Base-by-base conservation (phyloP, 37 sponge, comb jelly and placozoan species). In the Trichoplax adhaerens region DNA sequence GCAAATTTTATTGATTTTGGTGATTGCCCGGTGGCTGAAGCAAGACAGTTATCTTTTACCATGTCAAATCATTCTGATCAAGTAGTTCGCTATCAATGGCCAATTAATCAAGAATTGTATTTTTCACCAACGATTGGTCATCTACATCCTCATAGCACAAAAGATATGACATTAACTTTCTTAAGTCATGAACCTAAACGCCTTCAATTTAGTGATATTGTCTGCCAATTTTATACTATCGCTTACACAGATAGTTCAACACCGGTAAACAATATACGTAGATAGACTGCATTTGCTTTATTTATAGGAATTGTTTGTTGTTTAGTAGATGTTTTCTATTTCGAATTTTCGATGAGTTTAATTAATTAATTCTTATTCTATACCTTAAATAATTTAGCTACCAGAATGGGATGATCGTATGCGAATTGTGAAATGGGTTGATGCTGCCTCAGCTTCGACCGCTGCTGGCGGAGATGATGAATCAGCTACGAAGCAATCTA, bases 401-500 rank as follows among this genome's bases (percentile, higher is more conserved):
- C 71, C 80, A 12, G 97, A 95, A 58, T 95, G 97, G 97, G 97
- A 95, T 81, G 91, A 91, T 65, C 69, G 88, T 7, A 85, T 90
- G 88, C 78, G 77, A 66, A 81, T 76, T 8, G 84, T 91, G 46
- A 88, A 74, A 55, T 95, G 91, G 91, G 82, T 95, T 55, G 83
- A 83, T 61, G 58, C 65, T 6, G 65, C 65, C 2, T 74, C 75
- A 7, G 65, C 75, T 10, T 74, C 75, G 3, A 74, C 63, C n/a
- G 68, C 12, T 4, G 53, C 68, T 56, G 62, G 66, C 56, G 68
- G 53, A 4, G 64, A 62, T 54, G 73, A 74, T 55, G 67, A 72
- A 3, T 53, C 74, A 4, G 75, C 53, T 1, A 59, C 66, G 1
- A 69, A 58, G 74, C 53, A 54, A 48, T 48, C 79, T 4, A 64